Base-by-base conservation (phyloP, 2,797 vertebrate genomes). In the Gymnodraco acuticeps region DNA sequence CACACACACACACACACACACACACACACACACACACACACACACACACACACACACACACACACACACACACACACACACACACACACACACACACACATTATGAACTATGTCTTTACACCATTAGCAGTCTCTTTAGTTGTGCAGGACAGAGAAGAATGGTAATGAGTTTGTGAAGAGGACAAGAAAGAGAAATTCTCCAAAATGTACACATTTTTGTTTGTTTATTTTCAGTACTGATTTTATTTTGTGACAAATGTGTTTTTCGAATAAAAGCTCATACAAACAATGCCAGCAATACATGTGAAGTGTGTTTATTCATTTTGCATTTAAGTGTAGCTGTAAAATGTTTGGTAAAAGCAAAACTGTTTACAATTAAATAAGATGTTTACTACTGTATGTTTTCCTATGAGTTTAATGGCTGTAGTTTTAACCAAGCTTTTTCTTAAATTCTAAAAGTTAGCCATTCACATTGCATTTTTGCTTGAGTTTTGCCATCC, bases 151-250 rank as follows among this genome's bases (percentile, higher is more conserved):
- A 19, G 3, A 43, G 15, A 76, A 8, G 42, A 47, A 47, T n/a
- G 10, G 5, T 47, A 38, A 19, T 69, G 55, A 60, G 10, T 20
- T 41, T 63, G 50, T 23, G 7, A 52, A 70, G 15, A 43, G 17
- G 42, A 58, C 2, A 61, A 66, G 43, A 68, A 74, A 71, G 17
- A 77, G 3, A 75, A 45, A 75, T 31, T 33, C 33, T 38, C 33
- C 33, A 7, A 38, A 38, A 38, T 27, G 27, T 27, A 27, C 33
- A 38, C 33, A 38, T 38, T 38, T 38, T 1, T 27, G 4, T 27
- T 38, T 38, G 11, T 72, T 86, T 72, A 81, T 87, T 85, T 1
- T 72, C 47, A 50, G 27, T 16, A 17, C 9, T 7, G 14, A 51
- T 60, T 42, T 72, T 45, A 53, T 50, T 54, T 20, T 7, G 2